A percentile compares a stretch with the other conserved stretches of the same genome.
Conservation (phyloP, 2,888 invertebrate species). For the Tipula lateralis region DNA sequence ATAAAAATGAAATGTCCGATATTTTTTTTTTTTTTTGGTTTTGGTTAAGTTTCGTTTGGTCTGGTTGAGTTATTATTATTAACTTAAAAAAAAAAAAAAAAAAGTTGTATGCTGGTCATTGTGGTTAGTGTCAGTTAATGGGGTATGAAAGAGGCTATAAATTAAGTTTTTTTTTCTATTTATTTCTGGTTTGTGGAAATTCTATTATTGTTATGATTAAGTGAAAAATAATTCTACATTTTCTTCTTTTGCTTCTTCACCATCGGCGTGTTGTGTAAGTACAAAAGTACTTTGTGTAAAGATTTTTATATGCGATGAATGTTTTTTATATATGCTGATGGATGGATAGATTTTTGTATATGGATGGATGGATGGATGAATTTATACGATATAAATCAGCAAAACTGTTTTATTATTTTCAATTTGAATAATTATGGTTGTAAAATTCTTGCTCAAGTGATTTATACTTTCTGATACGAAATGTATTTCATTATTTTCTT, state of each 20-base stretch:
- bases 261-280: constrained; percentile 12
- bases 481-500: background rate
- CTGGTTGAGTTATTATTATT: constrained; percentile 24
- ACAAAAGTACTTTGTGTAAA: background rate
- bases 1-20: constrained; percentile 7
- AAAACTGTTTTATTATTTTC: background rate
- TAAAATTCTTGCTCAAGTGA: background rate
- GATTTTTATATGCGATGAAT: background rate
- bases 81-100: constrained; percentile 12
- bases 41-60: constrained; percentile 19
- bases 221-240: background rate
- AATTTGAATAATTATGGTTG: constrained; percentile 1
- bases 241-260: background rate
- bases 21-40: background rate
- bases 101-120: constrained; percentile 19
- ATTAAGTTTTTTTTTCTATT: background rate
- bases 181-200: constrained; percentile 24
- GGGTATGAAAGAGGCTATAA: constrained; percentile 24
- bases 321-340: background rate
- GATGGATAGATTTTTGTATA: background rate
- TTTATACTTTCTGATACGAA: background rate
- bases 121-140: constrained; percentile 24
- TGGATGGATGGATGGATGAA: background rate
- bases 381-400: background rate
- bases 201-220: constrained; percentile 24